Evolutionary conservation across 2,888 invertebrate genomes (phyloP).

Genomic region (Aquatica leii): DNA sequence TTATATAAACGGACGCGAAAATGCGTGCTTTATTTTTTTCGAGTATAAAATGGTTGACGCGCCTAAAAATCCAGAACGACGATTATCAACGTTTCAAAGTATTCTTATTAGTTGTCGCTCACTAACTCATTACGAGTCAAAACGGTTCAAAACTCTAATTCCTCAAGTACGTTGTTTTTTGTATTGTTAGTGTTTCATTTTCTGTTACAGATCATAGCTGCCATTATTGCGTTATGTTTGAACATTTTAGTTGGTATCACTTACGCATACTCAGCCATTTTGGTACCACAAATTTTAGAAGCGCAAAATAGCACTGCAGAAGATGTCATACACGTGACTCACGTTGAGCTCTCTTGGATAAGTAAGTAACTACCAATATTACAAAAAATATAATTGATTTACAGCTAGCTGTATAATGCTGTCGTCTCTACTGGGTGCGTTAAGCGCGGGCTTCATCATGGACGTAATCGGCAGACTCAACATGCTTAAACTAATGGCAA

Average conservation of each 20-base stretch:
- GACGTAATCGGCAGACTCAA: conserved; percentile 64
- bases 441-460: conserved; percentile 65
- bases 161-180: neutral
- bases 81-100: neutral
- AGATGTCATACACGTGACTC: conserved; percentile 47
- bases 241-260: conserved; percentile 60
- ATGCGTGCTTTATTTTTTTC: too few relatives aligned
- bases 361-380: conserved; percentile 54
- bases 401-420: conserved; percentile 65
- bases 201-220: neutral
- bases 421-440: conserved; percentile 56
- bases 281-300: conserved; percentile 62
- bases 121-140: neutral
- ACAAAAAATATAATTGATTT: neutral
- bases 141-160: neutral
- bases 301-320: conserved; percentile 48
- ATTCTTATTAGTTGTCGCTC: neutral
- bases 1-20: too few relatives aligned
- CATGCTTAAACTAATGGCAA: conserved; percentile 63
- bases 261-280: conserved; percentile 66
- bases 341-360: conserved; percentile 63
- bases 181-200: neutral
- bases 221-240: neutral
- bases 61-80: neutral
- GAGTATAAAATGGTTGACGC: neutral